Base-by-base conservation (phyloP, 1,140 invertebrate genomes). In the Sweltsa coloradensis region DNA sequence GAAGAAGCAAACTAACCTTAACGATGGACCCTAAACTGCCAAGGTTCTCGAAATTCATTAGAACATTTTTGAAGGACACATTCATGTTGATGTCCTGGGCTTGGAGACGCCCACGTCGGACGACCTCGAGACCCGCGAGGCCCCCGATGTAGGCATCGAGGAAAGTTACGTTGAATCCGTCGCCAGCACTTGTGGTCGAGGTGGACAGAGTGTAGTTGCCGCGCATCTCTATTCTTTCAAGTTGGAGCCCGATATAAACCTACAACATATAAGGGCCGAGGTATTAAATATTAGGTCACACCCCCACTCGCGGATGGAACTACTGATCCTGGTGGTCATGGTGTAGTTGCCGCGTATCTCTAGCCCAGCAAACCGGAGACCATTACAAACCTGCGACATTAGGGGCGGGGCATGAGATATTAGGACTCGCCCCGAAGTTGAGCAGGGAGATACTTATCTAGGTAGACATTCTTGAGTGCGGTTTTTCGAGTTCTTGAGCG, bases 11-110 rank as follows among this genome's bases (percentile, higher is more conserved):
- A 27, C 7, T 43, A 39, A 60, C 63, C 66, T 89, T 84, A 49
- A 89, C 78, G 46, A 89, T 70, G 16, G 71, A 68, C 0, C 79
- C 82, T 23, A 86, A 64, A 43, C 86, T 75, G 3, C 85, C 85
- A 0, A 87, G 67, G 59, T 87, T 86, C 59, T 85, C 72, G 53
- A 91, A 89, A 54, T 89, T 78, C 68, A 89, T 75, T 11, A 75
- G 66, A 44, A 90, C 86, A 22, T 78, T 78, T 14, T 69, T 68
- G 51, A 89, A 88, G 0, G 71, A 75, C 18, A 90, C 73, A 56
- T 91, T 85, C 70, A 89, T 83, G 16, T 74, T 73, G 31, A 89
- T 86, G 34, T 83, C 72, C 54, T 85, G 75, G 1, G 84, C 81
- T 60, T 80, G 72, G 7, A 91, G 62, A 56, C 79, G 76, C 2